A percentile compares a stretch with the other conserved stretches of the same genome.
Evolutionary conservation across 2,797 vertebrate species (phyloP).

Genomic region (Danio jaintianensis): DNA sequence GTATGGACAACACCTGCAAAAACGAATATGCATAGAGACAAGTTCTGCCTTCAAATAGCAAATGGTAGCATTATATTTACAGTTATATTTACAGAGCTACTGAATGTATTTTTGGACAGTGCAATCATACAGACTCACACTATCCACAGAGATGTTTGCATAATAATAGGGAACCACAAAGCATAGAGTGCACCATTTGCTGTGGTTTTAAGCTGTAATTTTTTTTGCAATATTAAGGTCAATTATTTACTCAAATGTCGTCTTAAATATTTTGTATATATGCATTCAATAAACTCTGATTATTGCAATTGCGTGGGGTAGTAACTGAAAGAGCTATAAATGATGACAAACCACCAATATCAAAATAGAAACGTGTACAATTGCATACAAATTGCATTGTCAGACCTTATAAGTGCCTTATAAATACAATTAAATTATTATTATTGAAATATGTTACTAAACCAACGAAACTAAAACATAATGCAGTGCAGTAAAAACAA

Average conservation of each 20-base stretch:
- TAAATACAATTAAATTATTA: too few relatives aligned
- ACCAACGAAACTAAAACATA: too few relatives aligned
- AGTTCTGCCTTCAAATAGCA: background rate
- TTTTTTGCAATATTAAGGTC: background rate
- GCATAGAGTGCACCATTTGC: slow-evolving; percentile 16
- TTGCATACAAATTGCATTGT: background rate
- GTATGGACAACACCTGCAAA: slow-evolving; percentile 73
- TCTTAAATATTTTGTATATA: slow-evolving; percentile 32
- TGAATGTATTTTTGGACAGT: slow-evolving; percentile 6
- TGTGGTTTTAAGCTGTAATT: slow-evolving; percentile 15
- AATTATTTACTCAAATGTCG: slow-evolving; percentile 6
- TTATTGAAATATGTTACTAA: too few relatives aligned
- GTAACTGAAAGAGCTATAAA: slow-evolving; percentile 1
- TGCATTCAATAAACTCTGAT: slow-evolving; percentile 27
- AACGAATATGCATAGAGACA: slow-evolving; percentile 66
- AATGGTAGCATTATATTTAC: slow-evolving; percentile 2
- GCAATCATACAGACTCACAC: background rate
- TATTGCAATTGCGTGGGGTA: slow-evolving; percentile 11
- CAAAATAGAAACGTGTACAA: background rate
- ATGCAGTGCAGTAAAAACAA: too few relatives aligned
- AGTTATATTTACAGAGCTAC: background rate
- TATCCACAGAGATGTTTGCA: slow-evolving; percentile 8
- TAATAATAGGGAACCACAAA: slow-evolving; percentile 27
- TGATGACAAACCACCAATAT: background rate
- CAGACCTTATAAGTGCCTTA: too few relatives aligned